These are phyloP conservation scores for Chaenogobius annularis DNA, from an alignment of 2,113 vertebrate genomes.

Conservation along the genomic window DNA sequence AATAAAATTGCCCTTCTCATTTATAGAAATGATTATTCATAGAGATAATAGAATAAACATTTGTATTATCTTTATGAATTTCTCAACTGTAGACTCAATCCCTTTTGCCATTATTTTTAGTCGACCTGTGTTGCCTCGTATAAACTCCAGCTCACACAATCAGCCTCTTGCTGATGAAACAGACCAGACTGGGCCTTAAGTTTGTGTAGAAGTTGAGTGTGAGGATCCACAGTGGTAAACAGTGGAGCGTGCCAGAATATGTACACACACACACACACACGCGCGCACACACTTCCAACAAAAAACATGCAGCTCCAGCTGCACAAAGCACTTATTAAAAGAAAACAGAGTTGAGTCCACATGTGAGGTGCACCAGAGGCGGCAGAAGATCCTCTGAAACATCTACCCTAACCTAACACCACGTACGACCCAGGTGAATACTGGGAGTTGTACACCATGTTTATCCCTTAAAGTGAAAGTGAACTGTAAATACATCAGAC, in stretches of 20 bases:
- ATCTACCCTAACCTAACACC: too few species aligned
- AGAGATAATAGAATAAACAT: too few species aligned
- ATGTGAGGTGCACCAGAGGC: constrained; percentile 38
- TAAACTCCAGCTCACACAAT: not conserved
- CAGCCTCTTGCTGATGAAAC: not conserved
- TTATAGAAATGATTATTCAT: too few species aligned
- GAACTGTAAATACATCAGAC: too few species aligned
- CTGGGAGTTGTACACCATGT: too few species aligned
- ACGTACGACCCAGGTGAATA: too few species aligned
- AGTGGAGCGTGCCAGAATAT: constrained; percentile 44
- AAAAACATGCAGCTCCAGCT: constrained; percentile 64
- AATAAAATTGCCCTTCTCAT: too few species aligned
- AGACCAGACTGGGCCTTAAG: constrained; percentile 1
- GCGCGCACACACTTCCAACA: constrained; percentile 44
- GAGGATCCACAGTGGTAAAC: constrained; percentile 59
- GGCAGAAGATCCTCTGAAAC: constrained; percentile 28
- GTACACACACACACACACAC: constrained; percentile 50
- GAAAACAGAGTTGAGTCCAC: constrained; percentile 59
- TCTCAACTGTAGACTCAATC: too few species aligned
- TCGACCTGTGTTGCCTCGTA: not conserved
- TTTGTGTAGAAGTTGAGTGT: constrained; percentile 32
- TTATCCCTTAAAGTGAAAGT: too few species aligned
- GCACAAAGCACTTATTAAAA: constrained; percentile 67
- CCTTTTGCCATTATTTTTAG: too few species aligned
- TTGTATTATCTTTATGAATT: too few species aligned